phyloP scores from a whole-genome alignment of 2,113 vertebrate genomes.

The Philantomba maxwellii region DNA sequence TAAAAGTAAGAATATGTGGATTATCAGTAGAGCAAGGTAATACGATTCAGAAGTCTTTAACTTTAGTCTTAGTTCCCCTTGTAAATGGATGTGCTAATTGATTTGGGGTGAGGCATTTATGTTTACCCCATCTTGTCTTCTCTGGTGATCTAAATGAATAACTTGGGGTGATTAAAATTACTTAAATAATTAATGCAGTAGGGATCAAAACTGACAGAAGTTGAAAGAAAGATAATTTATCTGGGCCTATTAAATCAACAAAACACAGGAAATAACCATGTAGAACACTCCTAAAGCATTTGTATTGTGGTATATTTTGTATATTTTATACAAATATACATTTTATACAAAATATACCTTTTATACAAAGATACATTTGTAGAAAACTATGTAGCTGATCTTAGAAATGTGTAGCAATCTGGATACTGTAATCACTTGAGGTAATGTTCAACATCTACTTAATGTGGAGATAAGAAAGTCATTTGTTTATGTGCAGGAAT shows the following conservation, averaged over 20 bases:
- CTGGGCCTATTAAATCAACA: background rate
- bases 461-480: background rate
- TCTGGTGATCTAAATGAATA: background rate
- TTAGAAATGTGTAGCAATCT: background rate
- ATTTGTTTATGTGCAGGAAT: background rate
- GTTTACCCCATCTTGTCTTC: background rate
- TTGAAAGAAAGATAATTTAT: background rate
- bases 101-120: background rate
- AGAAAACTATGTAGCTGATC: background rate
- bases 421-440: background rate
- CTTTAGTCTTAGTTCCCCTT: background rate
- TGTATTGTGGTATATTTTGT: background rate
- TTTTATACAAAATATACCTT: background rate
- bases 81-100: background rate
- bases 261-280: background rate
- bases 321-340: background rate
- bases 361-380: background rate
- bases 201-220: background rate
- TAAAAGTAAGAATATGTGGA: background rate
- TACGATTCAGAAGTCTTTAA: background rate
- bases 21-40: background rate
- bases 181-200: conserved; percentile 4
- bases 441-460: background rate
- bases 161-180: background rate
- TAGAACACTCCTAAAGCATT: background rate